These are phyloP conservation scores for Sphaerophoria rueppellii DNA, from an alignment of 2,888 invertebrate genomes.

Conservation along the genomic window DNA sequence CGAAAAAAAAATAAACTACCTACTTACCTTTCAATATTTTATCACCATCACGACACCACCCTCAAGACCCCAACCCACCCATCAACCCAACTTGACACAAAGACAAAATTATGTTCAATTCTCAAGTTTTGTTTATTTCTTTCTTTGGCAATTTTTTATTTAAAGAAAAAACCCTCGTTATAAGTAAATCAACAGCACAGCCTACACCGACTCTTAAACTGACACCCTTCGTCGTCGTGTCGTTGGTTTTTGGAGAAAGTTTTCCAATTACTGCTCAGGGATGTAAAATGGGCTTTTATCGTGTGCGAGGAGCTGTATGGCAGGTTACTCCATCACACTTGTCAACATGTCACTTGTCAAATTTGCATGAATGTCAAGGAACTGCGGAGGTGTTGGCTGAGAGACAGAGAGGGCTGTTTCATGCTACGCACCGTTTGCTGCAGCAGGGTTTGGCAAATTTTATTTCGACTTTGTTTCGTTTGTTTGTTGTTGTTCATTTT, in stretches of 20 bases:
- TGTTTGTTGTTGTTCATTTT: constrained; percentile 8
- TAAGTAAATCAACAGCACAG: constrained; percentile 24
- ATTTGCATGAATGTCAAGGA: constrained; percentile 76
- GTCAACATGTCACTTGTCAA: constrained; percentile 80
- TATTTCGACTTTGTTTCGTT: constrained; percentile 6
- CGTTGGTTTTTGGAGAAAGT: constrained; percentile 66
- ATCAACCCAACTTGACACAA: constrained; percentile 2
- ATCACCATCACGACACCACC: background rate
- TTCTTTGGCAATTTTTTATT: constrained; percentile 57
- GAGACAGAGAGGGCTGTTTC: constrained; percentile 36
- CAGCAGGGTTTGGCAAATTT: constrained; percentile 1
- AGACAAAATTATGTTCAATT: constrained; percentile 6
- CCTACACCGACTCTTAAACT: constrained; percentile 40
- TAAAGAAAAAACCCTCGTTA: constrained; percentile 50
- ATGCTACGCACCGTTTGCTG: constrained; percentile 46
- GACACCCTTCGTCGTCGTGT: too few species aligned
- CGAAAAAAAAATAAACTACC: constrained; percentile 9
- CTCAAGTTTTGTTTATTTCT: constrained; percentile 43
- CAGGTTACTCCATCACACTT: constrained; percentile 78
- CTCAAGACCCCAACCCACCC: background rate
- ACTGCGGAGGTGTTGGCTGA: constrained; percentile 50
- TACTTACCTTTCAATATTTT: constrained; percentile 30
- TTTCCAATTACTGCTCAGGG: constrained; percentile 75
- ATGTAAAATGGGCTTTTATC: constrained; percentile 74
- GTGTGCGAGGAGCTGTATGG: constrained; percentile 69